Conservation (phyloP, 2,113 vertebrate genomes). For the Malurus alboscapulatus region DNA sequence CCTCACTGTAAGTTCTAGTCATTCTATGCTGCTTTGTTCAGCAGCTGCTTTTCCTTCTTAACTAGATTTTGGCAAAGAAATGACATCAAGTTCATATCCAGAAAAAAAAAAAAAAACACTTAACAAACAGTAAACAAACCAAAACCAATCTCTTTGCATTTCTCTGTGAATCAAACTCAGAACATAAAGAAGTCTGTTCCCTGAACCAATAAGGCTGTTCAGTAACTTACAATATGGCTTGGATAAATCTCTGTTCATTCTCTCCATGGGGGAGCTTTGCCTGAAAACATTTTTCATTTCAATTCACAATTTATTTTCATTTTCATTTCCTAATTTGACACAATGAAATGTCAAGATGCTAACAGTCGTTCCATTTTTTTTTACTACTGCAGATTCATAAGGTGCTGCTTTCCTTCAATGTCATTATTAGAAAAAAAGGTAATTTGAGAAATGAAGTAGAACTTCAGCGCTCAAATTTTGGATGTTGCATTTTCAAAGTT, state of each 20-base stretch:
- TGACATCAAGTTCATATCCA: background rate
- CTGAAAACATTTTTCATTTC: constrained; percentile 4
- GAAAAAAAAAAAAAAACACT: background rate
- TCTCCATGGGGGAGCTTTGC: background rate
- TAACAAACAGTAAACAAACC: background rate
- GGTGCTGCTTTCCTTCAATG: background rate
- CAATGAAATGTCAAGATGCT: background rate
- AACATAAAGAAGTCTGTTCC: background rate
- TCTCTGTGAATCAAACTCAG: background rate
- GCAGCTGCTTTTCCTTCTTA: background rate
- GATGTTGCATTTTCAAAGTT: background rate
- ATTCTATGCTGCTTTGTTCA: background rate
- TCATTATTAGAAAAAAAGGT: background rate
- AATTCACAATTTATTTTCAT: background rate
- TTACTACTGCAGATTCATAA: background rate
- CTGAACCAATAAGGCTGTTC: background rate
- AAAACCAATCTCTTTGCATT: background rate
- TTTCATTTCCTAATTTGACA: background rate
- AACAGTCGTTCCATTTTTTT: background rate
- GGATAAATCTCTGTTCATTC: background rate
- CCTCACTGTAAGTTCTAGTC: background rate
- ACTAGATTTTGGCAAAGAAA: background rate
- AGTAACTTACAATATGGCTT: background rate
- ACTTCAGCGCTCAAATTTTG: background rate
- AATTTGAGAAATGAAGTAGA: background rate